Evolutionary conservation across 2,888 invertebrate genomes (phyloP).

Genomic region (Proisotoma minuta): DNA sequence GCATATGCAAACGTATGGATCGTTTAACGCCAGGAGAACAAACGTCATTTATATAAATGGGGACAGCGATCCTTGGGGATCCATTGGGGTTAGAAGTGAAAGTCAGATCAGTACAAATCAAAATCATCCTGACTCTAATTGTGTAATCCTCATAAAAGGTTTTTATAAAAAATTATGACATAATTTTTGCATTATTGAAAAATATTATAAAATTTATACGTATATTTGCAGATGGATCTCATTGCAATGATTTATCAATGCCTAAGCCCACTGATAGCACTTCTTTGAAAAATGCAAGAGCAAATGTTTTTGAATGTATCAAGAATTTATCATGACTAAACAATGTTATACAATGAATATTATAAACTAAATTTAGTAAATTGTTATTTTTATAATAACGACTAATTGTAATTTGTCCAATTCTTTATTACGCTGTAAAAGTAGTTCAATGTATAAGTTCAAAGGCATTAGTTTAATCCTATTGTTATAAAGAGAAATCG

Average conservation of each 20-base stretch:
- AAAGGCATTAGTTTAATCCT: no score
- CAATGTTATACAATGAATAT: no score
- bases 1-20: background rate
- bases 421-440: no score
- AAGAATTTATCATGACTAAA: no score
- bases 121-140: background rate
- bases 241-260: conserved; percentile 6
- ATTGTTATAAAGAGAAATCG: no score
- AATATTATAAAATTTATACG: no score
- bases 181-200: background rate
- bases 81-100: background rate
- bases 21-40: background rate
- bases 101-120: background rate
- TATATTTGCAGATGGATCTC: conserved; percentile 16
- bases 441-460: no score
- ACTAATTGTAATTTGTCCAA: no score
- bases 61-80: conserved; percentile 6
- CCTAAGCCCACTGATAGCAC: background rate
- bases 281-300: background rate
- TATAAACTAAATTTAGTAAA: no score
- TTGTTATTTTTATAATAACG: no score
- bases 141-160: background rate
- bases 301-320: background rate
- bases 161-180: background rate
- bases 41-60: conserved; percentile 4